These are phyloP conservation scores for Hydrocynus forskahlii DNA, from an alignment of 2,797 vertebrate species.

Conservation along the genomic window DNA sequence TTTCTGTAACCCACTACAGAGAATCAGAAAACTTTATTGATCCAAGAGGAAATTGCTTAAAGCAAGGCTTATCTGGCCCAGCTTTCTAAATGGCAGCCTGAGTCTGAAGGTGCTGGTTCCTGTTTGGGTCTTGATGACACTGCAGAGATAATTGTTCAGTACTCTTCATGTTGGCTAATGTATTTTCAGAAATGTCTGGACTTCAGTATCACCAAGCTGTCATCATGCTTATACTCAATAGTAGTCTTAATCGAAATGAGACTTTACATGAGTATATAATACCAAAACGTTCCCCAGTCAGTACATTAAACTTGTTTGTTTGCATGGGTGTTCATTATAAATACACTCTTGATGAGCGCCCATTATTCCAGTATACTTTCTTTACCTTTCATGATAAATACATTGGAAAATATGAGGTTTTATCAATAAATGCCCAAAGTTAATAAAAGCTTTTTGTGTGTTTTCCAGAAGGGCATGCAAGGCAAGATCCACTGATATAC, in stretches of 20 bases:
- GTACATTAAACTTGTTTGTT: neutral
- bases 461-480: conserved; percentile 60
- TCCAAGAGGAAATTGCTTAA: no score
- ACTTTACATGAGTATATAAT: neutral
- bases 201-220: neutral
- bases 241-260: neutral
- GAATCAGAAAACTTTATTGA: no score
- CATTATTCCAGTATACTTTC: conserved; percentile 1
- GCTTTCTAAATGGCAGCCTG: neutral
- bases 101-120: neutral
- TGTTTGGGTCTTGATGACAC: neutral
- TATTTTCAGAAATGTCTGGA: neutral
- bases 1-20: neutral
- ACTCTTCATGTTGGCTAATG: neutral
- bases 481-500: conserved; percentile 60
- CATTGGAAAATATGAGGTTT: conserved; percentile 27
- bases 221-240: neutral
- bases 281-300: no score
- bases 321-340: neutral
- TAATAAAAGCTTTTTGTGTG: conserved; percentile 56
- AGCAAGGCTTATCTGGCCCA: neutral
- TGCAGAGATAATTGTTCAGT: neutral
- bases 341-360: neutral
- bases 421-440: conserved; percentile 29
- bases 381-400: conserved; percentile 49